Conservation (phyloP, 1,140 invertebrate species). For the Drosophila pallidifrons region DNA sequence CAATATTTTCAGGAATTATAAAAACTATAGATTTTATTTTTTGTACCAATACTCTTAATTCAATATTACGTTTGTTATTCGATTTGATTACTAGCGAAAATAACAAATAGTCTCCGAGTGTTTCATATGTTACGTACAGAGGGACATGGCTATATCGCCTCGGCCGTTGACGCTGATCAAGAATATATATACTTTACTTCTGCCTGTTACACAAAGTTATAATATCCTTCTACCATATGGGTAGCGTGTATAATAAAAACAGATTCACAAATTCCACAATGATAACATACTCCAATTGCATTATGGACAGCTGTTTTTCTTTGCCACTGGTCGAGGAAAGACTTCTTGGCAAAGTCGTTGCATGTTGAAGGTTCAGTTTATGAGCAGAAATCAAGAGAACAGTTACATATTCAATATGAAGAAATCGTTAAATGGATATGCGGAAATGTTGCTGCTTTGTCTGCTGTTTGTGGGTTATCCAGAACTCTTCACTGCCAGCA, state of each 20-base stretch:
- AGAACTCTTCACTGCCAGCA: neutral
- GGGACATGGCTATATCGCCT: too few relatives aligned
- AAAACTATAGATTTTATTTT: too few relatives aligned
- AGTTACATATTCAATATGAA: slow-evolving; percentile 5
- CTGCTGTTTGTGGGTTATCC: slow-evolving; percentile 1
- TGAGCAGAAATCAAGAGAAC: neutral
- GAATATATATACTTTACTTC: too few relatives aligned
- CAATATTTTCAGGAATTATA: too few relatives aligned
- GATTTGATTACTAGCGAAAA: too few relatives aligned
- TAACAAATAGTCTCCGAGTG: too few relatives aligned
- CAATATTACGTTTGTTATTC: too few relatives aligned
- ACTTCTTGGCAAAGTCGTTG: slow-evolving; percentile 1
- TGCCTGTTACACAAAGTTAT: too few relatives aligned
- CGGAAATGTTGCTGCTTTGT: slow-evolving; percentile 7
- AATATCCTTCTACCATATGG: too few relatives aligned
- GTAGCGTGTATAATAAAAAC: neutral
- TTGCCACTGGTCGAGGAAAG: neutral
- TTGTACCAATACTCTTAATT: too few relatives aligned
- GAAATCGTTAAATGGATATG: neutral
- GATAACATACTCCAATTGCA: slow-evolving; percentile 8
- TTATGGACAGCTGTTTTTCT: slow-evolving; percentile 35
- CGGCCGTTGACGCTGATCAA: too few relatives aligned
- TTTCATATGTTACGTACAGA: too few relatives aligned
- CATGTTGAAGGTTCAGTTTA: slow-evolving; percentile 17
- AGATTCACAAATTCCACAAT: slow-evolving; percentile 7